phyloP scores from a whole-genome alignment of 2,797 vertebrate species.

The Thalassophryne amazonica region DNA sequence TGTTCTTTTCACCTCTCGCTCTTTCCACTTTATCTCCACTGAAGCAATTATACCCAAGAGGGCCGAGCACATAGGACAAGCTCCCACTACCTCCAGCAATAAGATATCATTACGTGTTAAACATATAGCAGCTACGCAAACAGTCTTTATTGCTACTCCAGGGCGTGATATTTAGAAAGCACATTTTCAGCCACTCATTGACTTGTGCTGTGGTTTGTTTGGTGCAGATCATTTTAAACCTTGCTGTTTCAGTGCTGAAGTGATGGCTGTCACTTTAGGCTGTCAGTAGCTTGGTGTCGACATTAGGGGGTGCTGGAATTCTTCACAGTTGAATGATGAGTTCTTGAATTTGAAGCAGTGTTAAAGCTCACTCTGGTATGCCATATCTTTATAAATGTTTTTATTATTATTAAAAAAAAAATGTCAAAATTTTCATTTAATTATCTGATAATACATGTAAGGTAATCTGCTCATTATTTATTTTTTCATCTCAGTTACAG shows the following conservation, averaged over 20 bases:
- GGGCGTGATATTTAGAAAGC: conserved; percentile 68
- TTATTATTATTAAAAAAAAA: too few species aligned
- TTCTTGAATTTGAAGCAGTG: conserved; percentile 8
- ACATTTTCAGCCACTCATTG: conserved; percentile 32
- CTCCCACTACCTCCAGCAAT: conserved; percentile 69
- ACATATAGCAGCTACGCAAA: conserved; percentile 72
- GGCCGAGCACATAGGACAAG: conserved; percentile 61
- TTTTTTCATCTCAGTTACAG: conserved; percentile 6
- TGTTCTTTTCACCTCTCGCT: not conserved
- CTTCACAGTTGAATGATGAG: conserved; percentile 62
- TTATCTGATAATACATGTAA: not conserved
- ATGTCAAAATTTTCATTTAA: conserved; percentile 22
- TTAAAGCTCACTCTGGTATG: conserved; percentile 4
- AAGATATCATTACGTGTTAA: conserved; percentile 73
- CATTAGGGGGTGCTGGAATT: conserved; percentile 84
- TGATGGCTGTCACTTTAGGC: conserved; percentile 16
- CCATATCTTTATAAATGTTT: too few species aligned
- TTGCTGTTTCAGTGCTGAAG: conserved; percentile 6
- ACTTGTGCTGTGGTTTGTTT: conserved; percentile 45
- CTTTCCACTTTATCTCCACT: conserved; percentile 59
- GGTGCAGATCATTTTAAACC: conserved; percentile 2
- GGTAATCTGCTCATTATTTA: not conserved
- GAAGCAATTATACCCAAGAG: conserved; percentile 70
- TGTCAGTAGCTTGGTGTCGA: conserved; percentile 60
- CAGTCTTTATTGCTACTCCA: conserved; percentile 76